These are phyloP conservation scores for Chaetophractus vellerosus DNA, from an alignment of 2,797 vertebrate genomes.

Conservation along the genomic window DNA sequence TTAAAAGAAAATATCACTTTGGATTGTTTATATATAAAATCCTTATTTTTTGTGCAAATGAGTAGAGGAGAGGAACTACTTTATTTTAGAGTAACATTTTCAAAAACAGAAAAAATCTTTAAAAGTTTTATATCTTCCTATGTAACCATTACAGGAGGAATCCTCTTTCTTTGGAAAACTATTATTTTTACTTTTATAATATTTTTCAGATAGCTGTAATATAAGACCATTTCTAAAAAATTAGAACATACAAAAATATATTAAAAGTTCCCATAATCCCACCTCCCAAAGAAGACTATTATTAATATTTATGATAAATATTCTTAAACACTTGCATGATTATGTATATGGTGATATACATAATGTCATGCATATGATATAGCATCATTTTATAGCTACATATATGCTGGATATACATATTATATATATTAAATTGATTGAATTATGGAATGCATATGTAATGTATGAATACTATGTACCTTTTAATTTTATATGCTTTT, in stretches of 20 bases:
- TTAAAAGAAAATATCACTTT: background rate
- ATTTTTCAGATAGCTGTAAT: background rate
- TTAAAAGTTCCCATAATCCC: background rate
- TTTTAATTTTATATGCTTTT: background rate
- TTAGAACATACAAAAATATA: background rate
- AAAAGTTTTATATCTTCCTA: background rate
- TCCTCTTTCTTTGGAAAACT: background rate
- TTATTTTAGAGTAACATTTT: background rate
- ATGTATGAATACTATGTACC: background rate
- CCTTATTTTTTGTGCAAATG: background rate
- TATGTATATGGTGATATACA: background rate
- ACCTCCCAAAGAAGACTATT: background rate
- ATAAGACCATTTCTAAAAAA: background rate
- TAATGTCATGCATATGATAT: background rate
- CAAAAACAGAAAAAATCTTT: background rate
- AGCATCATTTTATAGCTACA: background rate
- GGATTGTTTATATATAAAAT: background rate
- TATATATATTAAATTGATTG: background rate
- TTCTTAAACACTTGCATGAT: background rate
- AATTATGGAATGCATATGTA: background rate
- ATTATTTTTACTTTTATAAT: background rate
- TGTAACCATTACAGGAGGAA: background rate
- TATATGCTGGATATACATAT: background rate
- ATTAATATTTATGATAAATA: background rate
- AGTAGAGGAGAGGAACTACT: background rate